Conservation (phyloP, 1,140 invertebrate species). For the Nixonia krombeini region DNA sequence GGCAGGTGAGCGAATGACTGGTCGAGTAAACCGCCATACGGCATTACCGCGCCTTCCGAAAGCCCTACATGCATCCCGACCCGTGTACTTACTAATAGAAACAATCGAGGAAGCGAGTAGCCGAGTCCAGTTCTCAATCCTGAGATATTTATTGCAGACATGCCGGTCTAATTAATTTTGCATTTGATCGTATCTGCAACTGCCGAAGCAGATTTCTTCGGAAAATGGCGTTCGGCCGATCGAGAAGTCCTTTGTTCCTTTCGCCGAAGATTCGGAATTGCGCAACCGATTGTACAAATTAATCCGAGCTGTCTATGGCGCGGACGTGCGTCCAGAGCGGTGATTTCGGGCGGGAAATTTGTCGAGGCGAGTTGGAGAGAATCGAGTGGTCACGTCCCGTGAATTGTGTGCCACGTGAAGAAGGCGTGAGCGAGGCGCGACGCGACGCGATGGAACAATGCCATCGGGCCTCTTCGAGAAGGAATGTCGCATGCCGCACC, state of each 20-base stretch:
- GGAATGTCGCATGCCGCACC: slow-evolving; percentile 70
- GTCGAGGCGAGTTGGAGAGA: slow-evolving; percentile 42
- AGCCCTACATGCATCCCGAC: slow-evolving; percentile 23
- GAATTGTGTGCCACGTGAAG: slow-evolving; percentile 71
- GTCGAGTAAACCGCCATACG: slow-evolving; percentile 43
- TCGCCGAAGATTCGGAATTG: slow-evolving; percentile 8
- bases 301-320: slow-evolving; percentile 2
- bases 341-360: slow-evolving; percentile 25
- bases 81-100: slow-evolving; percentile 46
- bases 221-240: too few species aligned
- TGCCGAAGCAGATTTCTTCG: too few species aligned
- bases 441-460: slow-evolving; percentile 69
- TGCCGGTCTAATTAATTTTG: not conserved
- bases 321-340: slow-evolving; percentile 13
- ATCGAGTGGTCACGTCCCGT: slow-evolving; percentile 66
- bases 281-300: not conserved
- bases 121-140: slow-evolving; percentile 21
- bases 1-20: slow-evolving; percentile 64
- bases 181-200: too few species aligned
- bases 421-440: slow-evolving; percentile 71
- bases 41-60: slow-evolving; percentile 36
- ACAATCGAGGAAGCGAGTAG: slow-evolving; percentile 36
- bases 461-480: slow-evolving; percentile 69
- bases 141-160: slow-evolving; percentile 8
- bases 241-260: too few species aligned